phyloP scores from a whole-genome alignment of 2,797 vertebrate species.

The Pangasius djambal region DNA sequence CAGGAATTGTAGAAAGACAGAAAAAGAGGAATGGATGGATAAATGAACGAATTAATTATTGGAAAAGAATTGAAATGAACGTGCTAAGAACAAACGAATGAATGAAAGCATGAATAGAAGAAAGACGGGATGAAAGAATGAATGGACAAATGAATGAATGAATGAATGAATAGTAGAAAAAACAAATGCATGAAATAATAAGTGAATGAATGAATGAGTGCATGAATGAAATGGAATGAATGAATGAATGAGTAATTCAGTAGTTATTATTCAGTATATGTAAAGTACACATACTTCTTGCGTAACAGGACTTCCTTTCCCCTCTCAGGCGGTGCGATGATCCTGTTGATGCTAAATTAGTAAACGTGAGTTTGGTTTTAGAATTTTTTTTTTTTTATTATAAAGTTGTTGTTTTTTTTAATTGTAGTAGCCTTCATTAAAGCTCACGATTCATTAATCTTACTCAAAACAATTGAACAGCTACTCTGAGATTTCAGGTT shows the following conservation, averaged over 20 bases:
- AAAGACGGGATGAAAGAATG: background rate
- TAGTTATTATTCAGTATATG: background rate
- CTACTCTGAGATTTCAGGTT: background rate
- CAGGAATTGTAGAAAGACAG: background rate
- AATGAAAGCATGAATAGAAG: background rate
- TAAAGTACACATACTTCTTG: background rate
- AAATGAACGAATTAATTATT: background rate
- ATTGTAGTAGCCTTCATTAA: background rate
- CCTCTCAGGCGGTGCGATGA: constrained; percentile 74
- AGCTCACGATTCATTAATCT: background rate
- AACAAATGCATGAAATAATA: background rate
- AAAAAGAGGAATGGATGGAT: background rate
- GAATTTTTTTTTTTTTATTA: background rate
- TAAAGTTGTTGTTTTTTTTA: background rate
- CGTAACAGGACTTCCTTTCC: background rate
- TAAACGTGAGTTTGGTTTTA: constrained; percentile 63
- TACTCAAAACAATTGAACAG: background rate
- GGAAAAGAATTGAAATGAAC: too few relatives aligned
- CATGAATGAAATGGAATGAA: too few relatives aligned
- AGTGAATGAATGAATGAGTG: background rate
- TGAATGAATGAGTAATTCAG: background rate
- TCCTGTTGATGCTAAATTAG: constrained; percentile 69
- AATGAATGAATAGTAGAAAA: background rate
- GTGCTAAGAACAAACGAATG: too few relatives aligned
- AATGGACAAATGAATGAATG: background rate